Percentiles rank a stretch among this genome's conserved stretches.
Conservation (phyloP, 2,113 vertebrate genomes). For the Hippocampus comes region DNA sequence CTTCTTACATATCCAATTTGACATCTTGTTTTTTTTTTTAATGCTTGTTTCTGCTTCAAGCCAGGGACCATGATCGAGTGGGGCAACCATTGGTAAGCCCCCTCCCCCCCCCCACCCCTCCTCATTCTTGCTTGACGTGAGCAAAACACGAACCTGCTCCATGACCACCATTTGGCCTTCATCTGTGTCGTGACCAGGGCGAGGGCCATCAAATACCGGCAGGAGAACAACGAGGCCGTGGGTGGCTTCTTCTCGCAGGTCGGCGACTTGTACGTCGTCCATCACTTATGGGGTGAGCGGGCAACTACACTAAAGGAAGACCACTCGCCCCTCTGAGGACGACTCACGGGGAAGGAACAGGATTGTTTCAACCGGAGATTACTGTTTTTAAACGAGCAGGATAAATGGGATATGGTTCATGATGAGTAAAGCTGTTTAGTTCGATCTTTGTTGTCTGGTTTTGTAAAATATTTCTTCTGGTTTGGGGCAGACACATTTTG, state of each 20-base stretch:
- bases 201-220: conserved; percentile 87
- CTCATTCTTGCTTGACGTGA: background rate
- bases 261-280: conserved; percentile 89
- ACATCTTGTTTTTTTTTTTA: background rate
- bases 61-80: conserved; percentile 98
- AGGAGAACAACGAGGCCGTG: conserved; percentile 92
- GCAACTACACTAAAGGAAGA: background rate
- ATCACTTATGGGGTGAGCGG: conserved; percentile 92
- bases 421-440: no score
- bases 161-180: background rate
- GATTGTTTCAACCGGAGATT: no score
- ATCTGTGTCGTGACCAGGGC: conserved; percentile 74
- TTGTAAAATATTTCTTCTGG: no score
- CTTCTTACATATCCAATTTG: background rate
- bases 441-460: no score
- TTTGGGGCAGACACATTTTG: no score
- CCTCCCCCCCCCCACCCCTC: background rate
- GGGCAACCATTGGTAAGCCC: conserved; percentile 94
- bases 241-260: conserved; percentile 97
- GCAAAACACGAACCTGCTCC: background rate
- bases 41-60: conserved; percentile 64
- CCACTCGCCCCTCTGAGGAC: no score
- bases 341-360: no score
- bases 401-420: no score
- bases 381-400: no score